Base-by-base conservation (phyloP, 2,888 invertebrate genomes). In the Crematogaster levior region DNA sequence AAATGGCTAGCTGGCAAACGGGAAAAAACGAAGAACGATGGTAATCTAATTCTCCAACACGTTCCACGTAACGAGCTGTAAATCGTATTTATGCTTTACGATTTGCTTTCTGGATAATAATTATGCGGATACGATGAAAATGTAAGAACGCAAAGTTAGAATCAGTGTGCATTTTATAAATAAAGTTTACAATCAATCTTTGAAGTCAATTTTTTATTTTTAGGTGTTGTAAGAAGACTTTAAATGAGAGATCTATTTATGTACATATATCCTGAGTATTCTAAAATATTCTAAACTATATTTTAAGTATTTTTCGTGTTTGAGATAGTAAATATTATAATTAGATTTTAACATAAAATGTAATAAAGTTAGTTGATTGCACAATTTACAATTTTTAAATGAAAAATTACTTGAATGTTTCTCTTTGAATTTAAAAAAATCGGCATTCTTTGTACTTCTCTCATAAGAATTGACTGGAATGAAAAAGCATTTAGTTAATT, bases 41-140 rank as follows among this genome's bases (percentile, higher is more conserved):
- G 83, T 82, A 81, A 84, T 85, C 86, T 82, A 85, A 87, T 85
- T 89, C 77, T 51, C 56, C 72, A 66, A 85, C 83, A 66, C 77
- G 84, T 80, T 68, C n/a, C 30, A 58, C 83, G 81, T 83, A 86
- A 86, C 83, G 86, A 82, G 68, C 81, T 74, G 79, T 77, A 80
- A 87, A 84, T 70, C 81, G 74, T 84, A 83, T 86, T 80, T 80
- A 53, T 65, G 63, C 46, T 37, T 46, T 53, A 21, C 34, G 53
- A 75, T 68, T 53, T 82, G 53, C 40, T 30, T 66, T 53, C 53
- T 40, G 75, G 53, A 46, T 66, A 53, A 21, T 66, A 75, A 75
- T 75, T 66, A 53, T 66, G 40, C 21, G 51, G 27, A 53, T 75
- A 18, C 53, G 46, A 48, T 24, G 40, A 66, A 53, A 53, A 53